Evolutionary conservation across 2,888 invertebrate genomes (phyloP).

Genomic region (Meta bourneti): DNA sequence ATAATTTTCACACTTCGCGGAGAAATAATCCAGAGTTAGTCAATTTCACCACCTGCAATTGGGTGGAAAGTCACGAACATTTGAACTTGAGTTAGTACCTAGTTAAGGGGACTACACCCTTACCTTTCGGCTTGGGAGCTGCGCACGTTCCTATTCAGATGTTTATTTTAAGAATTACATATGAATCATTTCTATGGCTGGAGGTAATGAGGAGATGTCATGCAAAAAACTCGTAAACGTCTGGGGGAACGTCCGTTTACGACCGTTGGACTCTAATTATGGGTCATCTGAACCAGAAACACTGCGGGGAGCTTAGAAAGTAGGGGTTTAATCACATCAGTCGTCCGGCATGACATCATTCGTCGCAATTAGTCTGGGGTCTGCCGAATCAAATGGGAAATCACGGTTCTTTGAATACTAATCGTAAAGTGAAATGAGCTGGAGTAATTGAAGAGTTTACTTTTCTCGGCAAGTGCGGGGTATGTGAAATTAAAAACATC

Average conservation of each 20-base stretch:
- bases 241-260: slow-evolving; percentile 5
- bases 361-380: background rate
- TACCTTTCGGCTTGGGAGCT: no score
- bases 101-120: background rate
- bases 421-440: background rate
- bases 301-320: background rate
- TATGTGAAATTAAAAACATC: no score
- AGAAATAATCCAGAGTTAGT: background rate
- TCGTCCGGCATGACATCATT: slow-evolving; percentile 19
- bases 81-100: background rate
- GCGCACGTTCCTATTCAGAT: background rate
- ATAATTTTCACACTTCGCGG: background rate
- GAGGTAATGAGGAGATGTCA: slow-evolving; percentile 7
- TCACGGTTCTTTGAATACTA: background rate
- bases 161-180: background rate
- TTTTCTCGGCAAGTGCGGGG: no score
- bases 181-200: slow-evolving; percentile 6
- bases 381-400: background rate
- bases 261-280: slow-evolving; percentile 11
- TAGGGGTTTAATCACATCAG: slow-evolving; percentile 11
- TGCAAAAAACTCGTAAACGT: slow-evolving; percentile 39
- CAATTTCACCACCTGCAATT: background rate
- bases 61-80: background rate
- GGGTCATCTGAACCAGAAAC: background rate
- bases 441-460: background rate